Base-by-base conservation (phyloP, 2,113 vertebrate species). In the Lampris incognitus region DNA sequence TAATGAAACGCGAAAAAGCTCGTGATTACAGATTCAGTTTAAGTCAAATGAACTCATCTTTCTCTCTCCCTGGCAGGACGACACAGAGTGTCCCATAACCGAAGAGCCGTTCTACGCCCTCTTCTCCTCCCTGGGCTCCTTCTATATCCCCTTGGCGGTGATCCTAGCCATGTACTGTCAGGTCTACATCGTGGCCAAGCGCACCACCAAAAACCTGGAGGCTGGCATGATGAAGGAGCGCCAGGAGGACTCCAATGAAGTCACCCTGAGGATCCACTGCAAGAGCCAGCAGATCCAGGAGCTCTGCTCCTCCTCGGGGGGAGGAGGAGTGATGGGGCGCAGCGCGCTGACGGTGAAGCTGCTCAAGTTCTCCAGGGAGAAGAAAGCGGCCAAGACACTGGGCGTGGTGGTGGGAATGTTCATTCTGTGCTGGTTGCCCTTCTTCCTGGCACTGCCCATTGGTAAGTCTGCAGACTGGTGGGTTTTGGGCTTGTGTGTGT, bases 271-370 rank as follows among this genome's bases (percentile, higher is more conserved):
- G 63, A 78, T 83, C n/a, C 81, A 83, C 56, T 89, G 79, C 71
- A 95, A 94, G 90, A 95, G 95, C 81, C 93, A 94, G 59, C 78
- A 87, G 62, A 91, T 93, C 66, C 86, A 88, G 44, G 95, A 96
- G 66, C 94, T 95, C 66, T 38, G 94, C 8, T 93, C 36, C 92
- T 54, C 51, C 37, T 4, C 74, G 82, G 79, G 39, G 7, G 60
- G 60, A 1, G 5, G 40, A 5, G 60, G 92, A 38, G 9, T 48
- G 44, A 0, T 82, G 92, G 95, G 4, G 82, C 90, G 78, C 91
- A 95, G 94, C 83, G 95, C 95, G 56, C 92, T 97, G 73, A 95
- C 95, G 24, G 69, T 90, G 4, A 84, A 87, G 59, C 59, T 90
- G 13, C 75, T 87, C 1, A 90, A 90, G 78, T 90, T 90, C 72